Conservation (phyloP, 2,888 invertebrate genomes). For the Dimorphilus gyrociliatus region DNA sequence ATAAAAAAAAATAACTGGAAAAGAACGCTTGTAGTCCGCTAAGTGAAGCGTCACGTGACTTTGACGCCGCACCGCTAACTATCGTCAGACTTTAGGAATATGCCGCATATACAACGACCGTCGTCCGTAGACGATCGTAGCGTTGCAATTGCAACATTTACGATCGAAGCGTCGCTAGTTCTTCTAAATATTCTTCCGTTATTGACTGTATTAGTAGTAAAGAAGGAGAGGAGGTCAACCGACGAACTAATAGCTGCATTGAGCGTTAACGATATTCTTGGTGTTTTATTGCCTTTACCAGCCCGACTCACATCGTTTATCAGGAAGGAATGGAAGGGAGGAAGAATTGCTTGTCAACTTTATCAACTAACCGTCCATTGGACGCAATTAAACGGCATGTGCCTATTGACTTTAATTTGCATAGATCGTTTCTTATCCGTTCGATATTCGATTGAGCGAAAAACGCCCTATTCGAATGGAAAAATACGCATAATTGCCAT, state of each 20-base stretch:
- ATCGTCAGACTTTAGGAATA: too few species aligned
- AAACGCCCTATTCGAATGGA: too few species aligned
- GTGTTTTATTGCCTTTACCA: constrained; percentile 18
- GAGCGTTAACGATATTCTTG: constrained; percentile 18
- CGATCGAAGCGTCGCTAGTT: constrained; percentile 15
- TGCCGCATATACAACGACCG: too few species aligned
- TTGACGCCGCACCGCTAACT: too few species aligned
- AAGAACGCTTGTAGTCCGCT: too few species aligned
- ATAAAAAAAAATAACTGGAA: too few species aligned
- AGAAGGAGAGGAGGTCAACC: constrained; percentile 13
- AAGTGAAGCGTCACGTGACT: too few species aligned
- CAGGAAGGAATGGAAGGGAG: constrained; percentile 19
- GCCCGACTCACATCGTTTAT: constrained; percentile 18
- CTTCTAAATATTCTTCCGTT: constrained; percentile 18
- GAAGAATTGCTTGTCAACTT: constrained; percentile 15
- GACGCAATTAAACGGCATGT: constrained; percentile 16
- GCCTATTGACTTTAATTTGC: constrained; percentile 16
- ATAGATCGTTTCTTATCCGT: constrained; percentile 12
- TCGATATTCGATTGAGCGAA: constrained; percentile 6
- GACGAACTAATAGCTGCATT: constrained; percentile 18
- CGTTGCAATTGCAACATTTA: too few species aligned
- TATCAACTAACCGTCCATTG: constrained; percentile 18
- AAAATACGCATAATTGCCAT: constrained; percentile 11
- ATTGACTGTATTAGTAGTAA: constrained; percentile 12
- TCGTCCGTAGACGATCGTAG: too few species aligned